A percentile compares a stretch with the other conserved stretches of the same genome.
Conservation (phyloP, 2,113 vertebrate genomes). For the Bagarius yarrelli region DNA sequence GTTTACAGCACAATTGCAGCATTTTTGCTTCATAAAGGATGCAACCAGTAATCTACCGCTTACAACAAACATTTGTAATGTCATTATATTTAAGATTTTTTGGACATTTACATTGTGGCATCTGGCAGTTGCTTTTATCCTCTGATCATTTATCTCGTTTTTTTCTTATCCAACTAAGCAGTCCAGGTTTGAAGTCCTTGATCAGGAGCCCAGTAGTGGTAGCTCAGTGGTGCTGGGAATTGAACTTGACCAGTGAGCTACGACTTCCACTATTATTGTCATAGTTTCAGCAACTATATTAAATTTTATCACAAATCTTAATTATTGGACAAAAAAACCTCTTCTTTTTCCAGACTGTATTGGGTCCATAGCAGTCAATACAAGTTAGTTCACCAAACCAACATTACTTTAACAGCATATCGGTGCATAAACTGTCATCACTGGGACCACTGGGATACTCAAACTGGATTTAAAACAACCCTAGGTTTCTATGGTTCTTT, state of each 20-base stretch:
- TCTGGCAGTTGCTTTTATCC: too few species aligned
- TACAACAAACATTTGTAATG: too few species aligned
- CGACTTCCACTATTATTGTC: neutral
- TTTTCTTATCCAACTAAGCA: too few species aligned
- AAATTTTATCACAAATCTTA: neutral
- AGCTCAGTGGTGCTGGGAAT: too few species aligned
- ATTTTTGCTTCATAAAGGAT: neutral
- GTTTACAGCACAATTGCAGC: slow-evolving; percentile 21
- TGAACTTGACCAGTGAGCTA: too few species aligned
- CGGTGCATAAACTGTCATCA: neutral
- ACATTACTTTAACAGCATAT: too few species aligned
- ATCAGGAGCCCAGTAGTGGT: too few species aligned
- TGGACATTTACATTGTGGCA: too few species aligned
- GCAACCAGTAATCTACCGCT: neutral
- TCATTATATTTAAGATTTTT: too few species aligned
- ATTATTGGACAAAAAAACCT: neutral
- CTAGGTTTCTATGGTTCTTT: neutral
- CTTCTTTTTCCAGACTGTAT: too few species aligned
- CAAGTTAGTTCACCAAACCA: neutral
- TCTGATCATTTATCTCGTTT: too few species aligned
- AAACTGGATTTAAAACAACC: neutral
- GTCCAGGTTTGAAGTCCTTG: too few species aligned
- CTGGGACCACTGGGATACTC: neutral
- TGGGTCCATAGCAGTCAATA: neutral
- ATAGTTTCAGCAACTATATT: neutral